Base-by-base conservation (phyloP, 2,113 vertebrate genomes). In the Zonotrichia leucophrys region DNA sequence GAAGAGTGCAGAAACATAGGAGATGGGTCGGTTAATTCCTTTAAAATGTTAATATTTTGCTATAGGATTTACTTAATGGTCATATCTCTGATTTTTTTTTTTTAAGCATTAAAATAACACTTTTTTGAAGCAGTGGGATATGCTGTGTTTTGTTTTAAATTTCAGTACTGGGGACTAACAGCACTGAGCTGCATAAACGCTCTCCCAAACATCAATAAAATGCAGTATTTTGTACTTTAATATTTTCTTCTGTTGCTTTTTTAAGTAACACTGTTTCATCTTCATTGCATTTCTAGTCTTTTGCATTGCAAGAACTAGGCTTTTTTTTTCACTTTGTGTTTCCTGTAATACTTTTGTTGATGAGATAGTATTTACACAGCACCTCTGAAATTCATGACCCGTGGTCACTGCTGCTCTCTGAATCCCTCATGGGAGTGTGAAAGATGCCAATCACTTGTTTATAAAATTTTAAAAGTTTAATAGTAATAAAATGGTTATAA, bases 151-250 rank as follows among this genome's bases (percentile, higher is more conserved):
- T 87, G 72, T 66, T 87, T 69, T 58, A 24, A 66, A 62, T 76
- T 77, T 74, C 78, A 55, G 15, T 90, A 37, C 30, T 12, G 59
- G 66, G 53, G 82, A 70, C 60, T 86, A 77, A 90, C 35, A 83
- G 85, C 79, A 59, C 35, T 72, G 42, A 88, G 44, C 59, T 88
- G 41, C 42, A 59, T 74, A 52, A 90, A 28, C 21, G 25, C 49
- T 89, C 64, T 82, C 41, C 22, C 63, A 87, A 77, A 55, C 59
- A 67, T 80, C 59, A 95, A 33, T 95, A 95, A 92, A 94, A 59
- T 74, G 27, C 59, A 74, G 64, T 86, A 70, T 92, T 95, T 88
- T 83, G 30, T 91, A 90, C 72, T 63, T 74, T 10, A 44, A 8
- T 50, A 44, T 64, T 64, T 77, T 90, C 33, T 47, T 50, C 30